Conservation (phyloP, 92 coral and sea anemone species). For the Porites divaricata region DNA sequence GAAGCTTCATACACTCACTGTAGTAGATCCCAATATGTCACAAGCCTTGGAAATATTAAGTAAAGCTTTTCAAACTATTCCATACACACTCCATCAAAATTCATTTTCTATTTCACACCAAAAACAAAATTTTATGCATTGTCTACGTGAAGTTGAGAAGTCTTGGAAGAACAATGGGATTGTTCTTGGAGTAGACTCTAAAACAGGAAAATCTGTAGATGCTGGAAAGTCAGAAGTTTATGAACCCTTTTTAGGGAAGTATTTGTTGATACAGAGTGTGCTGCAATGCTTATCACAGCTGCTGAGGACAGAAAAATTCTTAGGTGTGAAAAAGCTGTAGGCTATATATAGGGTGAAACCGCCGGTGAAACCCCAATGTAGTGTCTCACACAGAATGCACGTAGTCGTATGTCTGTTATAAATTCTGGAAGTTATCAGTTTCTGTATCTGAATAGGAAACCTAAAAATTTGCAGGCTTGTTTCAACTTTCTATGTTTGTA, state of each 20-base stretch:
- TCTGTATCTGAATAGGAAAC: neutral
- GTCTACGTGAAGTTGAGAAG: slow-evolving; percentile 42
- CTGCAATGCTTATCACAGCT: slow-evolving; percentile 79
- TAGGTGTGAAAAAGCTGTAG: slow-evolving; percentile 37
- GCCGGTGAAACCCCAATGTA: too few species aligned
- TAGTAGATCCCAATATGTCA: slow-evolving; percentile 31
- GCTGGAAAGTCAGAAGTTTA: slow-evolving; percentile 51
- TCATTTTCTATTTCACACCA: slow-evolving; percentile 44
- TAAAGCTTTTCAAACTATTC: slow-evolving; percentile 72
- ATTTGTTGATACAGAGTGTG: slow-evolving; percentile 56
- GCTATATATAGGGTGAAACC: too few species aligned
- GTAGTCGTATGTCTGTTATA: too few species aligned
- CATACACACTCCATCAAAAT: slow-evolving; percentile 68
- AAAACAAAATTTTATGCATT: slow-evolving; percentile 45
- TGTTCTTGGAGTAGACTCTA: slow-evolving; percentile 69
- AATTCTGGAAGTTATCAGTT: too few species aligned
- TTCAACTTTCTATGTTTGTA: too few species aligned
- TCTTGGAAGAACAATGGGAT: slow-evolving; percentile 53
- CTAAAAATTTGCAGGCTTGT: neutral
- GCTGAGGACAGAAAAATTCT: slow-evolving; percentile 72
- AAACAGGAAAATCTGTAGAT: slow-evolving; percentile 56
- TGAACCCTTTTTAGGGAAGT: slow-evolving; percentile 81
- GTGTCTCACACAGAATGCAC: too few species aligned
- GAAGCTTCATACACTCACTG: slow-evolving; percentile 30
- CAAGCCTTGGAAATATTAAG: slow-evolving; percentile 72